Conservation (phyloP, 2,888 invertebrate genomes). For the Opisthograptis luteolata region DNA sequence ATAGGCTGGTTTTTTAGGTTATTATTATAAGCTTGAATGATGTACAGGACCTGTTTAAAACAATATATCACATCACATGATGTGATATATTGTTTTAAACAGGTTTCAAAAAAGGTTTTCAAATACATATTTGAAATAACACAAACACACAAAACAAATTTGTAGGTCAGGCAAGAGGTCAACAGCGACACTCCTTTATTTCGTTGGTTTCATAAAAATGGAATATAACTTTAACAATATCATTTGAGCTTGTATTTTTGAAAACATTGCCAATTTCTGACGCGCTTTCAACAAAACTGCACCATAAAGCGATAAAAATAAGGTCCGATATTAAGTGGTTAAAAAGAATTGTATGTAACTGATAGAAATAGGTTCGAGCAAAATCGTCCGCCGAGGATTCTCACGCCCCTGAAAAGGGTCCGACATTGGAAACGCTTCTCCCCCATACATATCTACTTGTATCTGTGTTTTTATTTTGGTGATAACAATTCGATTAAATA, state of each 20-base stretch:
- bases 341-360: conserved; percentile 26
- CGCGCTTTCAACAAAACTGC: conserved; percentile 13
- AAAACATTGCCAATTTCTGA: conserved; percentile 34
- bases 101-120: conserved; percentile 12
- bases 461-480: conserved; percentile 36
- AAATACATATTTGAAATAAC: conserved; percentile 22
- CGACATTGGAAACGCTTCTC: conserved; percentile 49
- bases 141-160: conserved; percentile 42
- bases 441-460: conserved; percentile 40
- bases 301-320: conserved; percentile 10
- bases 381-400: conserved; percentile 48
- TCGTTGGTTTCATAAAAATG: conserved; percentile 39
- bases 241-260: conserved; percentile 39
- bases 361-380: conserved; percentile 37
- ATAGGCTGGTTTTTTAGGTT: too few species aligned
- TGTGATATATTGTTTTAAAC: too few species aligned
- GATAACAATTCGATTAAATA: conserved; percentile 42
- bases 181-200: conserved; percentile 37
- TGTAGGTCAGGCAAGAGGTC: conserved; percentile 40
- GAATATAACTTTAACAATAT: conserved; percentile 44
- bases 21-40: too few species aligned
- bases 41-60: too few species aligned
- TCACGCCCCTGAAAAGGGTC: conserved; percentile 56
- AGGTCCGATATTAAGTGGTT: conserved; percentile 10
- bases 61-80: too few species aligned